Evolutionary conservation across 2,113 vertebrate species (phyloP).

Genomic region (Zingel zingel): DNA sequence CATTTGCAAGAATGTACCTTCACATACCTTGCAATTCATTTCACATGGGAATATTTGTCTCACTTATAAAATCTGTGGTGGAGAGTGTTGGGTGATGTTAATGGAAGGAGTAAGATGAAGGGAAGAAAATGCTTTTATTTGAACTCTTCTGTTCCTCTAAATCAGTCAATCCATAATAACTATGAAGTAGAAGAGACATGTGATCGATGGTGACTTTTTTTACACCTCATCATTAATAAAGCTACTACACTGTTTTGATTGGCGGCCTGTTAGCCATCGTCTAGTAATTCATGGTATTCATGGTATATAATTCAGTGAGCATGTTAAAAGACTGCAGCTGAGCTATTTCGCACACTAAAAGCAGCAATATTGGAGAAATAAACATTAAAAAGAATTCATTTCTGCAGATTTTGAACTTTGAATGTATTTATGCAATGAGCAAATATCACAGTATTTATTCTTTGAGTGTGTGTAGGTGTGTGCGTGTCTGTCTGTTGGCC

Average conservation of each 20-base stretch:
- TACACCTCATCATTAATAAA: slow-evolving; percentile 54
- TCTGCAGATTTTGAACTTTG: slow-evolving; percentile 29
- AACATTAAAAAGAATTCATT: not conserved
- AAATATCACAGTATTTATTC: slow-evolving; percentile 36
- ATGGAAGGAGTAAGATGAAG: slow-evolving; percentile 53
- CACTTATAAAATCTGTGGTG: slow-evolving; percentile 58
- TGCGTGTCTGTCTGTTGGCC: slow-evolving; percentile 52
- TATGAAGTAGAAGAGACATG: slow-evolving; percentile 32
- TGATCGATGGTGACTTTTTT: slow-evolving; percentile 38
- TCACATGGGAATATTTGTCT: slow-evolving; percentile 76
- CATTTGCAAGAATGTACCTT: slow-evolving; percentile 70
- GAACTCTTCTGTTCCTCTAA: slow-evolving; percentile 53
- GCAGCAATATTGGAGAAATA: not conserved
- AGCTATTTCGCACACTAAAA: not conserved
- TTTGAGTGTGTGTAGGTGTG: slow-evolving; percentile 27
- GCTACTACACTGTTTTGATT: slow-evolving; percentile 41
- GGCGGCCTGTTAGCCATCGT: slow-evolving; percentile 32
- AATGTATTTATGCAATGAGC: slow-evolving; percentile 20
- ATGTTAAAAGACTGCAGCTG: slow-evolving; percentile 3
- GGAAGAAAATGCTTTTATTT: slow-evolving; percentile 56
- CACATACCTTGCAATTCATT: slow-evolving; percentile 68
- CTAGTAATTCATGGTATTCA: slow-evolving; percentile 8
- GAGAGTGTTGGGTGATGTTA: slow-evolving; percentile 71
- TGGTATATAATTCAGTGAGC: slow-evolving; percentile 16
- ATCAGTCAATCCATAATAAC: slow-evolving; percentile 42